These are phyloP conservation scores for Temnothorax curvispinosus DNA, from an alignment of 1,140 invertebrate genomes.

Conservation along the genomic window DNA sequence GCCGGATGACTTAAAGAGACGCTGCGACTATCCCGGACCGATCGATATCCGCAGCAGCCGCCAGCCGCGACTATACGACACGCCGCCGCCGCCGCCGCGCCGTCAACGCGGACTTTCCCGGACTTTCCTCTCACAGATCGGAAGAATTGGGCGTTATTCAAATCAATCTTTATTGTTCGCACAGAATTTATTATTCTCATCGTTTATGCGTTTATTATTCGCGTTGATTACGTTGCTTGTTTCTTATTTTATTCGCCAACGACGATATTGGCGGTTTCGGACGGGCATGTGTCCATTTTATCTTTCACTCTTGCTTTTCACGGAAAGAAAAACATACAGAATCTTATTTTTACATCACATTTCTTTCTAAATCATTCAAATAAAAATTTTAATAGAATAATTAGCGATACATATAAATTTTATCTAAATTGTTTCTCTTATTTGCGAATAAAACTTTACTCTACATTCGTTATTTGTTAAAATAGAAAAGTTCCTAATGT, in stretches of 20 bases:
- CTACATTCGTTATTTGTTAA: background rate
- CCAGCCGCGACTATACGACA: constrained; percentile 66
- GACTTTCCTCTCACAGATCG: constrained; percentile 1
- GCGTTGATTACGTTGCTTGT: background rate
- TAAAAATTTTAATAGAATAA: background rate
- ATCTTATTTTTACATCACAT: background rate
- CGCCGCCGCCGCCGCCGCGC: background rate
- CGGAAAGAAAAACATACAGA: background rate
- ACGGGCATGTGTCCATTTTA: background rate
- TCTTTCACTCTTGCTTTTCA: background rate
- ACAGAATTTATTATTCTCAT: background rate
- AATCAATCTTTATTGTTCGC: background rate
- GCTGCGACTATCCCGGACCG: constrained; percentile 81
- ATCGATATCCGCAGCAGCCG: constrained; percentile 82
- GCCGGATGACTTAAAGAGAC: constrained; percentile 84
- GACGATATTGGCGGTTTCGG: background rate
- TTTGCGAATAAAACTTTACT: background rate
- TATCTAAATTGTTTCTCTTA: background rate
- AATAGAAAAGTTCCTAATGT: background rate
- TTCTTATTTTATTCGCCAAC: background rate
- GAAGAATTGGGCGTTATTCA: background rate
- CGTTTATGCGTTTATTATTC: background rate
- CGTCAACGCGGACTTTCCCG: constrained; percentile 47
- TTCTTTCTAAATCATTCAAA: background rate
- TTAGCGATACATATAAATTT: background rate